phyloP scores from a whole-genome alignment of 1,140 invertebrate genomes.

The Asbolus verrucosus region DNA sequence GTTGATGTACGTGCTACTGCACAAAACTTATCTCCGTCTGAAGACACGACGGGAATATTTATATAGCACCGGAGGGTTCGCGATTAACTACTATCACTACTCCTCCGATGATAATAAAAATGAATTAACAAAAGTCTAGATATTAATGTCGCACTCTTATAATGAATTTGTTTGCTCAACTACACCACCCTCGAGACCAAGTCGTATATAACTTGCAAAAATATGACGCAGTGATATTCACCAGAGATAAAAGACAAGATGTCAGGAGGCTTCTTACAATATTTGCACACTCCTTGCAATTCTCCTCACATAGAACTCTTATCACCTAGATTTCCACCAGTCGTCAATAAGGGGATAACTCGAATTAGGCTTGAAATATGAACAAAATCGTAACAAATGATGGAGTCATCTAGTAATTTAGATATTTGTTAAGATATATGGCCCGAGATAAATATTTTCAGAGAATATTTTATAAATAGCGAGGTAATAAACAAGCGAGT shows the following conservation, averaged over 20 bases:
- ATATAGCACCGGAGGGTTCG: constrained; percentile 49
- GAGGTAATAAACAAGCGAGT: constrained; percentile 50
- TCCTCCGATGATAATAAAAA: constrained; percentile 62
- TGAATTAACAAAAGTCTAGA: constrained; percentile 60
- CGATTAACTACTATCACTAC: constrained; percentile 52
- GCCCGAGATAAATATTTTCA: constrained; percentile 28
- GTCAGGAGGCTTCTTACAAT: neutral
- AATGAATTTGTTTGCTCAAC: constrained; percentile 58
- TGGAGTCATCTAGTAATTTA: constrained; percentile 2
- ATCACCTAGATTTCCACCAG: no score
- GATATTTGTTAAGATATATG: constrained; percentile 19
- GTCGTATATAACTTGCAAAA: constrained; percentile 51
- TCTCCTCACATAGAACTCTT: no score
- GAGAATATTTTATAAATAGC: constrained; percentile 41
- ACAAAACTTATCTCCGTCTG: constrained; percentile 49
- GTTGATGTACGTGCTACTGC: constrained; percentile 49
- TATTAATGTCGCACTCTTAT: constrained; percentile 58
- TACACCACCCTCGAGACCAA: constrained; percentile 52
- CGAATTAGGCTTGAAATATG: neutral
- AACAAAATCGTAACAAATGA: neutral
- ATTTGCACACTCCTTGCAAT: neutral
- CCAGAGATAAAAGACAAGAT: constrained; percentile 21
- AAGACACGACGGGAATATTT: constrained; percentile 52
- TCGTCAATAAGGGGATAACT: neutral
- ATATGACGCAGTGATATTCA: constrained; percentile 42